Evolutionary conservation across 2,888 invertebrate genomes (phyloP), one percentile per base, ranked within the genome.

Genomic region (Sympetrum striolatum): DNA sequence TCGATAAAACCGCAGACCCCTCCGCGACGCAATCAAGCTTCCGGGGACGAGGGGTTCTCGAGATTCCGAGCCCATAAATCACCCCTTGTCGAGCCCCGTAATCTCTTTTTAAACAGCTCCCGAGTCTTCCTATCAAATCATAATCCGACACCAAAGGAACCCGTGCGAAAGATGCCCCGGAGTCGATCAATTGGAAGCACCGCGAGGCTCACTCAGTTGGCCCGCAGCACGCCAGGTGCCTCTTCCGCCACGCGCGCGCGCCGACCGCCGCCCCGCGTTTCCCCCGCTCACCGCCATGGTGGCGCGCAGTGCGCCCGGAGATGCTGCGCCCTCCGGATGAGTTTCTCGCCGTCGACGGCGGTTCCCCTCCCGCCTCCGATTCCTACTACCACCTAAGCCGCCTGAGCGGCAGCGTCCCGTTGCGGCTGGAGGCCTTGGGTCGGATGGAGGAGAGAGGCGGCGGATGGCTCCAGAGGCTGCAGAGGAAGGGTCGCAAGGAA

Each of bases 271-370:
- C n/a, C 37, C 86, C 37, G 60, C 86, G 86, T 37, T 86, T 86
- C 86, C 86, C 37, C 22, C 12, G 3, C 60, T 64, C 37, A 22
- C 86, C 86, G 86, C 86, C 12, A 64, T 64, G 86, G 86, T 86
- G 86, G 86, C 86, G 86, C 86, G 86, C 86, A 86, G 86, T 86
- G 60, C 86, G 60, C 86, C 86, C 86, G 18, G 86, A 58, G 86
- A 86, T 86, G 86, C 86, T 86, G 86, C 86, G 64, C 86, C 86
- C 86, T 37, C 64, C 86, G 86, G 86, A 86, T 53, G 86, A 86
- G 12, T 86, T 86, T 60, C 53, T 58, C 64, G 60, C 58, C 86
- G 22, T 60, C 58, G 58, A 35, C 37, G 37, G 35, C 82, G 58
- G 86, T 60, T 37, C 39, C 39, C 86, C 86, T 60, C 86, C 86